phyloP scores from a whole-genome alignment of 2,888 invertebrate species.

The Agrotis puta region DNA sequence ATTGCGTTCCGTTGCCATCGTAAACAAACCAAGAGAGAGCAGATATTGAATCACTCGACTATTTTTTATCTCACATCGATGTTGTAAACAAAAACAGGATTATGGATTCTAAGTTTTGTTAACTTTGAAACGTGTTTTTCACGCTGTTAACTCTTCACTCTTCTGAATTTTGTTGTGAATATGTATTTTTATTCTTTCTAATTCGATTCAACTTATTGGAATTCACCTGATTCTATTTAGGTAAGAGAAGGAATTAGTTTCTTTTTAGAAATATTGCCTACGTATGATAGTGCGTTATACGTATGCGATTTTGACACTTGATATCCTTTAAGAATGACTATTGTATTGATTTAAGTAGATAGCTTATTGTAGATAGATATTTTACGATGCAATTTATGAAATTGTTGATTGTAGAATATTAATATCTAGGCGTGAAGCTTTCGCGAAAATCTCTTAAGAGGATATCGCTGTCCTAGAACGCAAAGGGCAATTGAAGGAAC shows the following conservation, averaged over 20 bases:
- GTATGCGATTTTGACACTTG: too few species aligned
- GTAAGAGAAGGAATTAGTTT: background rate
- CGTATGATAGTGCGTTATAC: too few species aligned
- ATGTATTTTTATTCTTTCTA: background rate
- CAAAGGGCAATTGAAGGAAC: too few species aligned
- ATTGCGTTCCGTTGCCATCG: slow-evolving; percentile 24
- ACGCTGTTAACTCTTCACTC: background rate
- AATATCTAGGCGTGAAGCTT: too few species aligned
- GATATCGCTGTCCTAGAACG: too few species aligned
- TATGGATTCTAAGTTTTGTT: slow-evolving; percentile 19
- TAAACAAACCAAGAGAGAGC: slow-evolving; percentile 36
- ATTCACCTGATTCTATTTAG: background rate
- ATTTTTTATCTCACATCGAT: slow-evolving; percentile 37
- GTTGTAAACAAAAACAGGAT: slow-evolving; percentile 34
- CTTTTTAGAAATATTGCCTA: background rate
- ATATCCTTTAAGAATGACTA: too few species aligned
- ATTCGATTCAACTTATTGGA: background rate
- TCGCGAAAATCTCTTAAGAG: too few species aligned
- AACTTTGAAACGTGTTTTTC: background rate
- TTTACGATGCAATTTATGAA: too few species aligned
- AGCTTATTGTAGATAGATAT: too few species aligned
- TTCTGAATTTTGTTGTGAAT: background rate
- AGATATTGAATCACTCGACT: slow-evolving; percentile 48
- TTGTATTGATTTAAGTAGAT: too few species aligned
- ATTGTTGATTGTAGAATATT: too few species aligned